Evolutionary conservation across 2,888 invertebrate species (phyloP), one percentile per base, ranked within the genome.

Genomic region (Polydrusus pterygomalis): DNA sequence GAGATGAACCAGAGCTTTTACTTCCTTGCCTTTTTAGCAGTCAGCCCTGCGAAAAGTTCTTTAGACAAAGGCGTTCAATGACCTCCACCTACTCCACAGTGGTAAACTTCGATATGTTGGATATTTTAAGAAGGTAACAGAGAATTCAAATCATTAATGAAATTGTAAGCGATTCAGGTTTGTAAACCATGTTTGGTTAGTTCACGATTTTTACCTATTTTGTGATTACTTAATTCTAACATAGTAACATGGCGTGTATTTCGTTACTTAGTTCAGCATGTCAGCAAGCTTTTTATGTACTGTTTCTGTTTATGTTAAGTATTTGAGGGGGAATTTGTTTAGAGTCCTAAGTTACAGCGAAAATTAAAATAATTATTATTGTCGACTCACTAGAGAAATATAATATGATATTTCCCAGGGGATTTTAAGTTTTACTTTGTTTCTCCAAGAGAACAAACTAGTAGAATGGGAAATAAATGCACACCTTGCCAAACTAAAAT

Each of bases 61-160:
- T 78, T 51, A 60, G 78, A 38, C 38, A 58, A 58, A 30, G 60
- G 9, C 34, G 78, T 13, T 77, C 78, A 13, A 68, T 78, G 74
- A 76, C 77, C 1, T 65, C 54, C 13, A 78, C 77, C 18, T 78
- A 73, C 65, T 78, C 78, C 13, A 78, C 73, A 43, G 56, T 60
- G 15, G 75, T 76, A 25, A 78, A 78, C 62, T 76, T 56, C 63
- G 20, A 25, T 10, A 65, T 73, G 43, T 58, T 73, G 25, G 75
- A 75, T 51, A 51, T 77, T 51, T 45, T 77, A 20, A 47, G 56
- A 18, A 49, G 70, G 58, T n/a, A 65, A 43, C 63, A 70, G 20
- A 70, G 79, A 71, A 76, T 80, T 45, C 45, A 45, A n/a, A n/a
- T 45, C n/a, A 45, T 45, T 45, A 45, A 45, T 45, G 45, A 45